A percentile compares a stretch with the other conserved stretches of the same genome.
phyloP scores from a whole-genome alignment of 2,888 invertebrate genomes.

The Polydrusus pterygomalis region DNA sequence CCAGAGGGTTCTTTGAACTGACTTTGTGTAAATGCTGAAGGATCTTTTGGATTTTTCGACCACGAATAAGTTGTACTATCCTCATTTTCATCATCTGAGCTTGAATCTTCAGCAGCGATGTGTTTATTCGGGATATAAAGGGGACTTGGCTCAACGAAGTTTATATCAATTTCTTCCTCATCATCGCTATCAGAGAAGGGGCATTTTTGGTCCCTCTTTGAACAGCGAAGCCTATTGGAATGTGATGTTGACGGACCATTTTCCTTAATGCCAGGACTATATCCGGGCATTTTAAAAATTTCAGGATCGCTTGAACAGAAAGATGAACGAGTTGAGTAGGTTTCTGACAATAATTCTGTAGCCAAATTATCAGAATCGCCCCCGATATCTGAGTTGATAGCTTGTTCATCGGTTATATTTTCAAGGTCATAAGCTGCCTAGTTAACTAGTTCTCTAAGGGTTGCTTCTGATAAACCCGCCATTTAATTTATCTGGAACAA shows the following conservation, averaged over 20 bases:
- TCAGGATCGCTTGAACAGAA: neutral
- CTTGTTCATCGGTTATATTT: conserved; percentile 1
- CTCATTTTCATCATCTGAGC: neutral
- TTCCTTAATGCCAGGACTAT: neutral
- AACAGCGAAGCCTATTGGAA: neutral
- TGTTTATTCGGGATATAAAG: neutral
- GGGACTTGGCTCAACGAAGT: neutral
- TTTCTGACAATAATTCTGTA: neutral
- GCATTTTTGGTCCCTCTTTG: neutral
- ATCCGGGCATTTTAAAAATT: neutral
- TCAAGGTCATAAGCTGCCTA: neutral
- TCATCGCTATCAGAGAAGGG: neutral
- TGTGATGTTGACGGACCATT: neutral
- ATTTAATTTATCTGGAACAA: conserved; percentile 1
- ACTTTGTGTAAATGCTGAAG: neutral
- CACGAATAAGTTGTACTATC: neutral
- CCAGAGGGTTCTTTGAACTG: conserved; percentile 1
- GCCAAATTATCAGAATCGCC: conserved; percentile 1
- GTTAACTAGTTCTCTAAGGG: neutral
- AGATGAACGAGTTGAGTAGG: neutral
- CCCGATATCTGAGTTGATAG: conserved; percentile 1
- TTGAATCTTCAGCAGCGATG: neutral
- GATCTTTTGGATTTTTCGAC: neutral
- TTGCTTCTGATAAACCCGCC: neutral
- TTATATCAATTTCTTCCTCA: neutral